phyloP scores from a whole-genome alignment of 2,797 vertebrate species.

The Coregonus sp. region DNA sequence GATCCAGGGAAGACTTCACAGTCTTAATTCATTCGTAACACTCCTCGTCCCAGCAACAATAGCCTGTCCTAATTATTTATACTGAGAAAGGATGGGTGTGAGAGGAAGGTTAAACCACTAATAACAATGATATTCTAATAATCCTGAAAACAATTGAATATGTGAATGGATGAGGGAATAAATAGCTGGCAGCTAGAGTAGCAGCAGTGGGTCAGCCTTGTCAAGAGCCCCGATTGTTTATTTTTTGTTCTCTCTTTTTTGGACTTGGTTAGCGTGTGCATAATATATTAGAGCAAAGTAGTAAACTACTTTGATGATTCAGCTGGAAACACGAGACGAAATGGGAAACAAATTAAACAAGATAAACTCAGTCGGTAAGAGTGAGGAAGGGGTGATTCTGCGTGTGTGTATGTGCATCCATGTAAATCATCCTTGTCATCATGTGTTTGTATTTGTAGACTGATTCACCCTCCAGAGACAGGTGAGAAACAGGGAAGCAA shows the following conservation, averaged over 20 bases:
- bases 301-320: conserved; percentile 53
- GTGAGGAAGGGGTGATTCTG: conserved; percentile 40
- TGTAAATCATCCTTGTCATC: no score
- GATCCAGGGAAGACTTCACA: no score
- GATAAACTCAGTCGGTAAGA: conserved; percentile 44
- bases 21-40: no score
- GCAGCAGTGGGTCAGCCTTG: conserved; percentile 9
- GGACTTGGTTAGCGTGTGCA: conserved; percentile 25
- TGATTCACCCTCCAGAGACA: no score
- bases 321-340: conserved; percentile 38
- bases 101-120: no score
- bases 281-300: conserved; percentile 36
- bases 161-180: neutral
- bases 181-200: neutral
- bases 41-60: no score
- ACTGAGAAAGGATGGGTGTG: no score
- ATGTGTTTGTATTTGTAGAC: no score
- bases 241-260: conserved; percentile 8
- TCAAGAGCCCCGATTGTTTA: conserved; percentile 11
- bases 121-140: no score
- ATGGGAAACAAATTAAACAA: conserved; percentile 62
- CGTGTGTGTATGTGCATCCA: conserved; percentile 16
- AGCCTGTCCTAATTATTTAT: no score
- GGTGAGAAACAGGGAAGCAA: neutral
- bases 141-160: neutral